Conservation (phyloP, 2,888 invertebrate genomes). For the Blera fallax region DNA sequence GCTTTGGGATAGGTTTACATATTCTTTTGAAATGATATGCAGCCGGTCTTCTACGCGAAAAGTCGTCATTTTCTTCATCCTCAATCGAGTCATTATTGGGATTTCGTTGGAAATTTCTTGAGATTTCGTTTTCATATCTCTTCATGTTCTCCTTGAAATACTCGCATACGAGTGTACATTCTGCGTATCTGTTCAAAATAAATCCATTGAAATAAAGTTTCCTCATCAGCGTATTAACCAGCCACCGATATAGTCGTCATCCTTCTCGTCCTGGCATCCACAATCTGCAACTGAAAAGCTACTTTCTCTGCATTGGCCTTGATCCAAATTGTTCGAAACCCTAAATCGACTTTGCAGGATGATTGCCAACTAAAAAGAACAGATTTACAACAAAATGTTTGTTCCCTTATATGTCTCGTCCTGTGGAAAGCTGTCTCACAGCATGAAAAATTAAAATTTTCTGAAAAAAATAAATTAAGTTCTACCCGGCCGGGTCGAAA, state of each 20-base stretch:
- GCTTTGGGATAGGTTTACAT: no score
- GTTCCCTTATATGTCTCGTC: not conserved
- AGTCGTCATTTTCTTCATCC: no score
- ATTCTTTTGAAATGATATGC: no score
- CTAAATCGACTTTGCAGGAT: slow-evolving; percentile 6
- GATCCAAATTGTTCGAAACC: slow-evolving; percentile 44
- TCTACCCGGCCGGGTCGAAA: slow-evolving; percentile 20
- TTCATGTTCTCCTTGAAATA: no score
- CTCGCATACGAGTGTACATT: no score
- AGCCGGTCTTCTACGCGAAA: no score
- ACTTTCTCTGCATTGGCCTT: slow-evolving; percentile 63
- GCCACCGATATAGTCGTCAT: not conserved
- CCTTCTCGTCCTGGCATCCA: not conserved
- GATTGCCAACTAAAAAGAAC: slow-evolving; percentile 28
- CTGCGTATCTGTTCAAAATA: not conserved
- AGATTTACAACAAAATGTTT: not conserved
- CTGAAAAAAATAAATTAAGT: slow-evolving; percentile 16
- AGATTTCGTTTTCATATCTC: no score
- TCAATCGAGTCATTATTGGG: no score
- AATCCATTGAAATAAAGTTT: not conserved
- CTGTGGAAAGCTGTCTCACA: not conserved
- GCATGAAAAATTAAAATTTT: slow-evolving; percentile 1
- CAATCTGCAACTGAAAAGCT: slow-evolving; percentile 2
- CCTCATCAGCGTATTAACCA: not conserved
- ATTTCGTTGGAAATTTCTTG: no score